Evolutionary conservation across 2,888 invertebrate species (phyloP), one percentile per base, ranked within the genome.

Genomic region (Ormyrus thymus): DNA sequence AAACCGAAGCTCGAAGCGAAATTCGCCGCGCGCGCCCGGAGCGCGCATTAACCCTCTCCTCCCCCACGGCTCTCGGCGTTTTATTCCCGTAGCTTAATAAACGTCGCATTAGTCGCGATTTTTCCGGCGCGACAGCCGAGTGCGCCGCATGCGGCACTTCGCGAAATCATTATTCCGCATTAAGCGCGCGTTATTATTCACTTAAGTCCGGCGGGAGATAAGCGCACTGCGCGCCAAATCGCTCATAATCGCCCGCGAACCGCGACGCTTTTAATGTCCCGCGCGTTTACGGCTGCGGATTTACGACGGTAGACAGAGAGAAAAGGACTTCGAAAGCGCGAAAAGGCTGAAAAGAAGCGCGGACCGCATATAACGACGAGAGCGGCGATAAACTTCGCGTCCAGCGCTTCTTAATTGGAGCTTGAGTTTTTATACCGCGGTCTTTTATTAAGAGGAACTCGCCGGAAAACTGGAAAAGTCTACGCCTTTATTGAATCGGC

Each of bases 181-280:
- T 58, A 64, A 76, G 11, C 46, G 65, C 51, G 65, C 51, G 69
- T 62, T 62, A 74, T 78, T 73, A 74, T 78, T 74, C 62, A 74
- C 56, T 69, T 64, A 15, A 59, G 51, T 7, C 29, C 6, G 11
- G 10, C 53, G 45, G 29, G n/a, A 65, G 66, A 59, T 75, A 75
- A 68, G 61, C 51, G 58, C 48, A 11, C 29, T 29, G n/a, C 45
- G 70, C 29, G 45, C 45, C 76, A 43, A 77, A 66, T 72, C 66
- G 43, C 29, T 77, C 48, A 51, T 58, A 65, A 71, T 77, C n/a
- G 13, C 46, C 3, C 13, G 64, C 15, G 51, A 48, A 50, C 50
- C 11, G 65, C 61, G 61, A 59, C 50, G 66, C 59, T 59, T 59
- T 66, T 75, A 66, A 59, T 48, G 64, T 29, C 11, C 43, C 48